A percentile compares a stretch with the other conserved stretches of the same genome.
Conservation (phyloP, 2,113 vertebrate species). For the Scatophagus argus region DNA sequence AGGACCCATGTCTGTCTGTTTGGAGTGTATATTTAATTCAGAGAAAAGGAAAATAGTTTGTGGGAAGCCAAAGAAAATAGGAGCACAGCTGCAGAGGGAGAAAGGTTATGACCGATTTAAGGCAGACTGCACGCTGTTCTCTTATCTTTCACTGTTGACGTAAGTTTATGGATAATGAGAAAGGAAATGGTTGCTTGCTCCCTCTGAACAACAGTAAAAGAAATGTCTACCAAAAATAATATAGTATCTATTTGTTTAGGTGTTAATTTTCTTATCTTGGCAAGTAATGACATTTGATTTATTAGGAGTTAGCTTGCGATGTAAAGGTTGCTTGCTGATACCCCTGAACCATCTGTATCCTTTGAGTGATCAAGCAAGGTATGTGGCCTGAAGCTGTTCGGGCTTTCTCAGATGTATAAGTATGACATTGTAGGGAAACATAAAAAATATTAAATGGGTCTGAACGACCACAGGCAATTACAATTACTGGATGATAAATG, state of each 20-base stretch:
- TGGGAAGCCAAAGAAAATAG: conserved; percentile 46
- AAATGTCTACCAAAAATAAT: neutral
- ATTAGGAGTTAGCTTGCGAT: neutral
- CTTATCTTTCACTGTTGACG: conserved; percentile 20
- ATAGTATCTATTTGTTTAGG: neutral
- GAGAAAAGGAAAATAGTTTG: conserved; percentile 11
- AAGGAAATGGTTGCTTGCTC: neutral
- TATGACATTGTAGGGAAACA: neutral
- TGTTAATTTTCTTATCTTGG: neutral
- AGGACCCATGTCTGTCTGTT: conserved; percentile 12
- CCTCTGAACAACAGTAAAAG: neutral
- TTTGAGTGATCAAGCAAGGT: neutral
- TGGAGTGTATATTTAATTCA: conserved; percentile 43
- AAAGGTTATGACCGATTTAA: conserved; percentile 34
- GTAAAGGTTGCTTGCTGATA: neutral
- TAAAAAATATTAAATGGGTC: too few relatives aligned
- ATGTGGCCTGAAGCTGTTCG: neutral
- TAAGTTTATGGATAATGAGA: conserved; percentile 11
- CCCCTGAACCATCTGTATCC: neutral
- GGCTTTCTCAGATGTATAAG: neutral
- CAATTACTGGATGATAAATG: too few relatives aligned
- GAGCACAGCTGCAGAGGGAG: conserved; percentile 17
- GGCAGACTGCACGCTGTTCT: conserved; percentile 11
- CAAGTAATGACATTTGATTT: neutral
- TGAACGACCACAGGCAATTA: too few relatives aligned